Conservation (phyloP, 2,888 invertebrate genomes). For the Xestia c-nigrum region DNA sequence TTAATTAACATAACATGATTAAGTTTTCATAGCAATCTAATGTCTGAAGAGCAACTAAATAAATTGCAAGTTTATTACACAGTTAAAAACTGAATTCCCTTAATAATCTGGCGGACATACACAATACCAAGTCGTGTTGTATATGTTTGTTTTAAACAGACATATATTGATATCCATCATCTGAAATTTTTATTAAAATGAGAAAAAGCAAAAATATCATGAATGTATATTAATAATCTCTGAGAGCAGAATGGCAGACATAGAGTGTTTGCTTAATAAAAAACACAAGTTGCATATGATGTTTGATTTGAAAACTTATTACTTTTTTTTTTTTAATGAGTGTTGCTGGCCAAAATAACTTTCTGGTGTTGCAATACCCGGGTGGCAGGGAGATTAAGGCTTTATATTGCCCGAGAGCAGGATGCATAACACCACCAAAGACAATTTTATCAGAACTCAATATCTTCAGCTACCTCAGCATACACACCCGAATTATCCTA, state of each 20-base stretch:
- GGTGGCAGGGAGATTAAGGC: neutral
- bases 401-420: neutral
- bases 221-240: neutral
- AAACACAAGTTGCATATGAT: neutral
- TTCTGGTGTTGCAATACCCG: neutral
- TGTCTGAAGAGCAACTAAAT: slow-evolving; percentile 46
- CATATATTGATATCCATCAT: slow-evolving; percentile 84
- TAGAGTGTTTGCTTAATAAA: neutral
- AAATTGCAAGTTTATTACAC: slow-evolving; percentile 61
- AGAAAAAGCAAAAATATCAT: neutral
- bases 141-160: slow-evolving; percentile 77
- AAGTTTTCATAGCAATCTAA: slow-evolving; percentile 40
- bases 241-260: neutral
- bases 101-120: slow-evolving; percentile 75
- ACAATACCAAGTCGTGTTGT: slow-evolving; percentile 85
- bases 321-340: too few relatives aligned
- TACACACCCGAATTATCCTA: neutral
- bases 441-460: neutral
- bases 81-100: slow-evolving; percentile 30
- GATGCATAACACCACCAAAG: neutral
- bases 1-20: neutral
- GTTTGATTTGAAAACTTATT: neutral
- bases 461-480: slow-evolving; percentile 8
- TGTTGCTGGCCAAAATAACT: neutral
- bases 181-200: slow-evolving; percentile 76